These are phyloP conservation scores for Panthera leo DNA, from an alignment of 2,113 vertebrate genomes.

Conservation along the genomic window DNA sequence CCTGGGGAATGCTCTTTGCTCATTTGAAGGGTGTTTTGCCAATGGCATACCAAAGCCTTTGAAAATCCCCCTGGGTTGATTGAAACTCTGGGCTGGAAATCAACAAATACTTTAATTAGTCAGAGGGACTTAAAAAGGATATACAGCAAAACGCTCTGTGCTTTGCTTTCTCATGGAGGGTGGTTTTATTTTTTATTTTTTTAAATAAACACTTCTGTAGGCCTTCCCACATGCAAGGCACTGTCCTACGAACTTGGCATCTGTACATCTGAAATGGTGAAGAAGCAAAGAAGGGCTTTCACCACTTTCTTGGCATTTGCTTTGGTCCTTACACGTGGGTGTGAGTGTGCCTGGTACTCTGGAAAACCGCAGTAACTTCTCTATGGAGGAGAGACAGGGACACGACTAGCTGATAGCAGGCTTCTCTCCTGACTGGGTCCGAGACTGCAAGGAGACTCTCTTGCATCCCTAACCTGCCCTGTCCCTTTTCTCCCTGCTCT, in stretches of 20 bases:
- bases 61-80: constrained; percentile 66
- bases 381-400: not conserved
- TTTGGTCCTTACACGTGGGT: not conserved
- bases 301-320: not conserved
- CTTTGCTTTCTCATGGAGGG: constrained; percentile 9
- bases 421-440: not conserved
- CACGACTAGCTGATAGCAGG: not conserved
- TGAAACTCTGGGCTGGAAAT: constrained; percentile 66
- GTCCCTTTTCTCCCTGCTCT: not conserved
- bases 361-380: not conserved
- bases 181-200: not conserved
- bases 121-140: constrained; percentile 14
- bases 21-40: constrained; percentile 61
- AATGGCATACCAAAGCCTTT: constrained; percentile 61
- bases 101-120: constrained; percentile 72
- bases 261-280: not conserved
- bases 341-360: not conserved
- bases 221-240: too few relatives aligned
- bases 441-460: not conserved
- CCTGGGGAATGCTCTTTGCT: constrained; percentile 64
- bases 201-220: not conserved
- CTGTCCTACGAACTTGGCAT: not conserved
- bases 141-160: not conserved
- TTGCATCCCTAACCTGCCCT: not conserved
- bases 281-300: not conserved